Evolutionary conservation across 2,113 vertebrate genomes (phyloP), one percentile per base, ranked within the genome.

Genomic region (Erinaceus europaeus): DNA sequence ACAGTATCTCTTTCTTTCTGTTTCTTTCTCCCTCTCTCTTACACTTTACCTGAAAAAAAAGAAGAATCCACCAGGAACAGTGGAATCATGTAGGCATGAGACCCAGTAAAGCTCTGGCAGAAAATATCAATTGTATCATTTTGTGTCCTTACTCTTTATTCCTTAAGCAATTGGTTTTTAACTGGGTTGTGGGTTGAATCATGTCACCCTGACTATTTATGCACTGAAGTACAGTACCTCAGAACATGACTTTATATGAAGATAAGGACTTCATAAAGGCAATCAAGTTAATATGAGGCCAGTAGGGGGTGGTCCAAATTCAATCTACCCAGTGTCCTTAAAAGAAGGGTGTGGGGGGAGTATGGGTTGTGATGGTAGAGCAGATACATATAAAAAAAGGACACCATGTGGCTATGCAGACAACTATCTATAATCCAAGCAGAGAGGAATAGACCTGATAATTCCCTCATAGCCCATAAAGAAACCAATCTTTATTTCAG

Each of bases 181-280:
- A 76, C 79, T 67, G 53, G 68, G 71, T 29, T 73, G n/a, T 57
- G 55, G 36, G 7, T 80, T 89, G 27, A 52, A 62, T 69, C 80
- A n/a, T 81, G 44, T 67, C 15, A n/a, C 18, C 59, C 11, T 8
- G 20, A 77, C 42, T 73, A 89, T 59, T 55, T 36, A 29, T 84
- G 15, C 44, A 57, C 50, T 85, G 9, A 82, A 34, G 11, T 62
- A 15, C 44, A 84, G 75, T 61, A 27, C 44, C 38, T 53, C 36
- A 46, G 46, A 78, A 91, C 25, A 15, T 83, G 50, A 75, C 6
- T n/a, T 85, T 78, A 34, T 82, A 92, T 78, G 59, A 48, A 57
- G 42, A 86, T 42, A 64, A 17, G 42, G 15, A 50, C 42, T 84
- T 90, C 29, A 32, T 10, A 55, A n/a, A 91, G 32, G 42, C 61